Evolutionary conservation across 2,888 invertebrate species (phyloP).

Genomic region (Scaptomyza reducta): DNA sequence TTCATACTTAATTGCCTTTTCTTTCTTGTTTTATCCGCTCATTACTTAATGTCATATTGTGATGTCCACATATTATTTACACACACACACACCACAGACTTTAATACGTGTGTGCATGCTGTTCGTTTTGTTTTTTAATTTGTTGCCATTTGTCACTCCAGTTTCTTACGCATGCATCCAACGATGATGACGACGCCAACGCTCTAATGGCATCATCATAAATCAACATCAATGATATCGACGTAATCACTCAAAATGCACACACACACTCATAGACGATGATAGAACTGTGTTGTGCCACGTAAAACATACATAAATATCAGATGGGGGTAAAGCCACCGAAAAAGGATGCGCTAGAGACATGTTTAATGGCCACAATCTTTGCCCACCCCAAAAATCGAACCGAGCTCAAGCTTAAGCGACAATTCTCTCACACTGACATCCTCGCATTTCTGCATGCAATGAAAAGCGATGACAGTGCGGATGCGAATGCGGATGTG

Average conservation of each 20-base stretch:
- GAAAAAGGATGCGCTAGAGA: conserved; percentile 61
- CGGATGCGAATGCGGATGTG: conserved; percentile 36
- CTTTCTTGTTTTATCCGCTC: conserved; percentile 1
- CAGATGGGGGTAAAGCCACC: conserved; percentile 42
- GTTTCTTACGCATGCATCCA: conserved; percentile 43
- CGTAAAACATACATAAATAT: conserved; percentile 64
- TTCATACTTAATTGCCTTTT: neutral
- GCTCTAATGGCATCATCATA: conserved; percentile 70
- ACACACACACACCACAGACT: neutral
- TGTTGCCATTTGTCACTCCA: conserved; percentile 57
- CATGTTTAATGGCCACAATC: conserved; percentile 74
- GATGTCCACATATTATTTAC: conserved; percentile 21
- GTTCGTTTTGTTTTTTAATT: conserved; percentile 36
- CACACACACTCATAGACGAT: conserved; percentile 17
- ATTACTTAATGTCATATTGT: conserved; percentile 25
- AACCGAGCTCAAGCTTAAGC: conserved; percentile 43
- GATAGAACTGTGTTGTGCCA: conserved; percentile 32
- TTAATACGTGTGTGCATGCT: conserved; percentile 34
- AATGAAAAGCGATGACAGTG: conserved; percentile 59
- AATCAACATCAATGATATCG: conserved; percentile 80
- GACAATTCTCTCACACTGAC: conserved; percentile 66
- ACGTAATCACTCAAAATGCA: conserved; percentile 76
- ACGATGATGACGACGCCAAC: conserved; percentile 14
- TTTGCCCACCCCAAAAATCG: conserved; percentile 22
- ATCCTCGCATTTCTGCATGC: conserved; percentile 68